Evolutionary conservation across 2,113 vertebrate species (phyloP).

Genomic region (Colistium nudipinnis): DNA sequence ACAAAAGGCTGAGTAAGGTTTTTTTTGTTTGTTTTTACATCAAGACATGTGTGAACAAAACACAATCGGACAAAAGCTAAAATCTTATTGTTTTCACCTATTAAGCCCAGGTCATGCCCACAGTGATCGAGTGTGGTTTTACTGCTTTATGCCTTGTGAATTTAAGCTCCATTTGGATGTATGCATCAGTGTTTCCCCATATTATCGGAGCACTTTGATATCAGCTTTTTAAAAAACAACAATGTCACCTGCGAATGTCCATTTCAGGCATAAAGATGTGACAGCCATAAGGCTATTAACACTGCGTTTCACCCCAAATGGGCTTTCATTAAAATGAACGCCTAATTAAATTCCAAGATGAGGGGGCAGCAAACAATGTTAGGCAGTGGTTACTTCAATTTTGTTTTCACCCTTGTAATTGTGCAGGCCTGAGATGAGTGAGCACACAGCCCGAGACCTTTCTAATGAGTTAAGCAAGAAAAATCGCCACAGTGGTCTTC

Average conservation of each 20-base stretch:
- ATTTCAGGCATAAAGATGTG: constrained; percentile 69
- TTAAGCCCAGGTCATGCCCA: no score
- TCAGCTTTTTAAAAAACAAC: constrained; percentile 44
- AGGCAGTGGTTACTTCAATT: constrained; percentile 83
- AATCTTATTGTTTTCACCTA: constrained; percentile 10
- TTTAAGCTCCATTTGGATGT: constrained; percentile 30
- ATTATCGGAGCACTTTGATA: constrained; percentile 56
- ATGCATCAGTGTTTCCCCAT: constrained; percentile 36
- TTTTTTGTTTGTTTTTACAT: neutral
- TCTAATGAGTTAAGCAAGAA: constrained; percentile 87
- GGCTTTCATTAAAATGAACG: constrained; percentile 85
- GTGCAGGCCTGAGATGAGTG: constrained; percentile 85
- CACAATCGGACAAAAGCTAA: neutral
- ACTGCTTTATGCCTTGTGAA: constrained; percentile 32
- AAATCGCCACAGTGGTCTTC: constrained; percentile 82
- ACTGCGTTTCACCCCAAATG: constrained; percentile 81
- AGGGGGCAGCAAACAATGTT: constrained; percentile 81
- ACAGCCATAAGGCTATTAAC: constrained; percentile 71
- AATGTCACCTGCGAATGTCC: constrained; percentile 75
- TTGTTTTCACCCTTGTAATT: constrained; percentile 75
- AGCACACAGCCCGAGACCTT: constrained; percentile 79
- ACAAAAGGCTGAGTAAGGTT: constrained; percentile 6
- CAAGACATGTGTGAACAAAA: neutral
- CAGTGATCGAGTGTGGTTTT: no score
- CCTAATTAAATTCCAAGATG: constrained; percentile 85